These are phyloP conservation scores for Xenopus petersii DNA, from an alignment of 2,797 vertebrate species.

Conservation along the genomic window DNA sequence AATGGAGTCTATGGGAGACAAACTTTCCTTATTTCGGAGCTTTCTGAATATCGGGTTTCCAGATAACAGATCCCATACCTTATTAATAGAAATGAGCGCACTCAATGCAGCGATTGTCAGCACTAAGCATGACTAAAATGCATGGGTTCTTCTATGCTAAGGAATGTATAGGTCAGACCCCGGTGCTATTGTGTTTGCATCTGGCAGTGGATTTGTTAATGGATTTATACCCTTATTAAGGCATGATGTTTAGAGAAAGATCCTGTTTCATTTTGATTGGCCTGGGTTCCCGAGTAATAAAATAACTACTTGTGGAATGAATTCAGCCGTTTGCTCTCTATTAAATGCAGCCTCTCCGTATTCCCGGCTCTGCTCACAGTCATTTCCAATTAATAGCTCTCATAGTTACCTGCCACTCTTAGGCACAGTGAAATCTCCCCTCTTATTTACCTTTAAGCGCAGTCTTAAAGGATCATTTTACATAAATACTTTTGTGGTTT, in stretches of 20 bases:
- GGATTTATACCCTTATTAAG: constrained; percentile 35
- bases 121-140: constrained; percentile 31
- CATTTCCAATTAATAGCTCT: neutral
- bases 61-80: no score
- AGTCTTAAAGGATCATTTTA: no score
- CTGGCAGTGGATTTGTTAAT: constrained; percentile 26
- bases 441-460: no score
- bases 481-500: no score
- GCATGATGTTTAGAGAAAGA: constrained; percentile 25
- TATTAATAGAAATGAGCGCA: no score
- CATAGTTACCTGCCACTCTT: neutral
- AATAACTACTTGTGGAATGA: constrained; percentile 13
- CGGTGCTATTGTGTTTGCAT: constrained; percentile 28
- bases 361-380: neutral
- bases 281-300: constrained; percentile 17
- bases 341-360: neutral
- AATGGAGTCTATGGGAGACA: no score
- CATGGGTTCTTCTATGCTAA: constrained; percentile 12
- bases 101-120: constrained; percentile 12
- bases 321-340: constrained; percentile 6
- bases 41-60: no score
- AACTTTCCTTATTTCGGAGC: no score
- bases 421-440: neutral
- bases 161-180: constrained; percentile 22
- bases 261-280: constrained; percentile 41